Conservation (phyloP, 1,140 invertebrate species). For the Lamellibrachia luymesi region DNA sequence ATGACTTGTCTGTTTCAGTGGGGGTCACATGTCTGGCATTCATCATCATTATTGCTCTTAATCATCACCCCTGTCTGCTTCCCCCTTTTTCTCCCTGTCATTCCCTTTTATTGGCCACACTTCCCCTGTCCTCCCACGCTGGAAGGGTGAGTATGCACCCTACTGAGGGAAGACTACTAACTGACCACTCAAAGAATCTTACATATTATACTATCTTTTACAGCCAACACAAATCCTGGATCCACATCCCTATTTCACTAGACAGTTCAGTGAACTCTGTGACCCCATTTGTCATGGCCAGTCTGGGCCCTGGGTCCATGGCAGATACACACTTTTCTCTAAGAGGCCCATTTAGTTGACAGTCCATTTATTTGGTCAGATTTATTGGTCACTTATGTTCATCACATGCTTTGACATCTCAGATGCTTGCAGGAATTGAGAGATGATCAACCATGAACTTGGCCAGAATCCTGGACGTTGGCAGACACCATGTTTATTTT, state of each 20-base stretch:
- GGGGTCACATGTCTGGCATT: not conserved
- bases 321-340: not conserved
- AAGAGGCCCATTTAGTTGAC: not conserved
- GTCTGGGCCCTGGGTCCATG: not conserved
- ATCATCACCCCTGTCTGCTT: not conserved
- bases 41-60: not conserved
- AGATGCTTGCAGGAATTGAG: not conserved
- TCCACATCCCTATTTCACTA: not conserved
- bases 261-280: not conserved
- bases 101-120: not conserved
- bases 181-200: not conserved
- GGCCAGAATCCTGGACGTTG: not conserved
- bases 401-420: not conserved
- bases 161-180: not conserved
- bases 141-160: too few species aligned
- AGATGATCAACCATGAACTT: not conserved
- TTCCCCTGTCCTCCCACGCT: not conserved
- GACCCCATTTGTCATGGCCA: not conserved
- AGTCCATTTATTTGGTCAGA: not conserved
- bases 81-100: not conserved
- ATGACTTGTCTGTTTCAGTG: not conserved
- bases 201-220: not conserved
- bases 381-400: not conserved
- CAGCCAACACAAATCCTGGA: not conserved
- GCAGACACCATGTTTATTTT: not conserved